phyloP scores from a whole-genome alignment of 2,113 vertebrate species.

The Pterophyllum scalare region DNA sequence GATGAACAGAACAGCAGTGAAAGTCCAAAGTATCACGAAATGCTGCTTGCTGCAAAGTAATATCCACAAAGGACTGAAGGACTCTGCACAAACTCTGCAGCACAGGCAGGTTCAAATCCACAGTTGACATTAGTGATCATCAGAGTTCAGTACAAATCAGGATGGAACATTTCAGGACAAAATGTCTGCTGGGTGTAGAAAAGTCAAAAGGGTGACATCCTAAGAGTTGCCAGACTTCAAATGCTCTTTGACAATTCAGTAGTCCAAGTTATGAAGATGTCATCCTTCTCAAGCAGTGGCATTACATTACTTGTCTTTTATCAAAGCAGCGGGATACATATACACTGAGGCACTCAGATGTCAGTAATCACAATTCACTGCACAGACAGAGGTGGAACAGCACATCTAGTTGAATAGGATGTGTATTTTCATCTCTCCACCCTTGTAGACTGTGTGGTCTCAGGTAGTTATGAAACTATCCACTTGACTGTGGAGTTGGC shows the following conservation, averaged over 20 bases:
- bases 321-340: background rate
- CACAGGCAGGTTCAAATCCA: background rate
- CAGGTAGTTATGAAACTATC: background rate
- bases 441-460: background rate
- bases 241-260: background rate
- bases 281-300: background rate
- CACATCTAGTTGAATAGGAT: background rate
- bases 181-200: background rate
- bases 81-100: background rate
- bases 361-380: background rate
- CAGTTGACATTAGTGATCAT: background rate
- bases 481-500: background rate
- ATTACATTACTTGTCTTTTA: constrained; percentile 23
- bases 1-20: background rate
- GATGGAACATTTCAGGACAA: background rate
- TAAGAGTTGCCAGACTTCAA: background rate
- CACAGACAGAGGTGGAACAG: background rate
- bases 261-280: constrained; percentile 22
- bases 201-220: background rate
- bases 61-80: background rate
- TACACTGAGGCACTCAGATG: background rate
- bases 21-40: background rate
- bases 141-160: background rate
- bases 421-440: background rate
- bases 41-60: background rate